Evolutionary conservation across 2,113 vertebrate genomes (phyloP), one percentile per base, ranked within the genome.

Genomic region (Datnioides undecimradiatus): DNA sequence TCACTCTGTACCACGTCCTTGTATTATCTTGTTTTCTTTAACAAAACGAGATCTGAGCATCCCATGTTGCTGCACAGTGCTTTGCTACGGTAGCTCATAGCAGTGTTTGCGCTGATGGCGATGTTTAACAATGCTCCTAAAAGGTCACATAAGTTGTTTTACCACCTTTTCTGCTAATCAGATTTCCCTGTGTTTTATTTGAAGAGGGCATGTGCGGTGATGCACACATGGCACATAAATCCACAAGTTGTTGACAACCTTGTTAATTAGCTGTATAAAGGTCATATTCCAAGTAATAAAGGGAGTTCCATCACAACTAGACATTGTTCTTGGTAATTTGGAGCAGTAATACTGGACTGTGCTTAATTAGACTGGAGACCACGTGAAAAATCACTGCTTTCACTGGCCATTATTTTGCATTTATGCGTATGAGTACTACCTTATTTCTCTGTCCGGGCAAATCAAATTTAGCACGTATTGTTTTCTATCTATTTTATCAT

Each of bases 211-310:
- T 45, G 31, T 36, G 49, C 21, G 19, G 57, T 29, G 29, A 43
- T 52, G 59, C 48, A 59, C 45, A 36, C 87, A 34, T 67, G 54
- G 68, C 51, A 88, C 45, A 33, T 25, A 76, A 81, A 78, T 73
- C 60, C 54, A 68, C 62, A 83, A 71, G 33, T 81, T 83, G 76
- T 45, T 87, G 77, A 83, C 88, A 91, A 73, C 43, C 49, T 59
- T 90, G 84, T 91, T 95, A 91, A 93, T 94, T 89, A 85, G 79
- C 79, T 87, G 82, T 48, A 58, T 80, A 90, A 93, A 93, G 90
- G 91, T 92, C 90, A 92, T 60, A 73, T 81, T 60, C 73, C 54
- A 80, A 70, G 82, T 89, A 91, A 91, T 87, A 74, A 88, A 82
- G 52, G 49, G 34, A 86, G 40, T 65, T 46, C 21, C 76, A 45